A percentile compares a stretch with the other conserved stretches of the same genome.
phyloP scores from a whole-genome alignment of 2,113 vertebrate species.

The Ornithorhynchus anatinus region DNA sequence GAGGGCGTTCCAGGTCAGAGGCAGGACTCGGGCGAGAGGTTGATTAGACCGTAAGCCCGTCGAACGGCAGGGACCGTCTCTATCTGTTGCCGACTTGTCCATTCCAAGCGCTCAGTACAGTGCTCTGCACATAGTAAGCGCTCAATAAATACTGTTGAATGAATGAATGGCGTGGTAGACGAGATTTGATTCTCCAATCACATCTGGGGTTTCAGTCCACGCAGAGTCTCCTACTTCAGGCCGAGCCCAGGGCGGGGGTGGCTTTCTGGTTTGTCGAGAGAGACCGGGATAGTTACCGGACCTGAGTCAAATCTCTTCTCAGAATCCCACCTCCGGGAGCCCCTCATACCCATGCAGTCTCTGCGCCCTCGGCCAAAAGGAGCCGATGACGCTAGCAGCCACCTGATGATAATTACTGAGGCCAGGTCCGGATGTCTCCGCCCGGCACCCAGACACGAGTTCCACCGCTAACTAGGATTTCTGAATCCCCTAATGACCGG shows the following conservation, averaged over 20 bases:
- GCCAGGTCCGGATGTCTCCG: background rate
- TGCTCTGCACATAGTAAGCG: no score
- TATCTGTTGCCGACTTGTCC: no score
- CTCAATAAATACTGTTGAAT: no score
- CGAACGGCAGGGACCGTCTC: no score
- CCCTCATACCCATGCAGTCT: background rate
- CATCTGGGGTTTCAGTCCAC: constrained; percentile 41
- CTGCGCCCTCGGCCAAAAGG: background rate
- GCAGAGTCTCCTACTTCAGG: constrained; percentile 28
- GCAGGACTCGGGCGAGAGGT: no score
- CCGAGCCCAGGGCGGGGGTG: constrained; percentile 37
- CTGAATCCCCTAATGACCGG: background rate
- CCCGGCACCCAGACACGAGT: background rate
- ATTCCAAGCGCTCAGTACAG: no score
- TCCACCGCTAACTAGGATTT: background rate
- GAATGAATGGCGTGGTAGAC: background rate
- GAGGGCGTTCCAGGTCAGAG: no score
- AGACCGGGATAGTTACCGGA: constrained; percentile 21
- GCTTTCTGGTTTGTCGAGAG: constrained; percentile 40
- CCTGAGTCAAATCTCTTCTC: constrained; percentile 8
- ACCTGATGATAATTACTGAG: background rate
- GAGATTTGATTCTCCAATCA: constrained; percentile 43
- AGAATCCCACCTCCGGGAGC: background rate
- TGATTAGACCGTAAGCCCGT: no score
- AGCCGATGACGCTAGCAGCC: background rate